These are phyloP conservation scores for Acyrthosiphon pisum DNA, from an alignment of 1,140 invertebrate genomes.

Conservation along the genomic window DNA sequence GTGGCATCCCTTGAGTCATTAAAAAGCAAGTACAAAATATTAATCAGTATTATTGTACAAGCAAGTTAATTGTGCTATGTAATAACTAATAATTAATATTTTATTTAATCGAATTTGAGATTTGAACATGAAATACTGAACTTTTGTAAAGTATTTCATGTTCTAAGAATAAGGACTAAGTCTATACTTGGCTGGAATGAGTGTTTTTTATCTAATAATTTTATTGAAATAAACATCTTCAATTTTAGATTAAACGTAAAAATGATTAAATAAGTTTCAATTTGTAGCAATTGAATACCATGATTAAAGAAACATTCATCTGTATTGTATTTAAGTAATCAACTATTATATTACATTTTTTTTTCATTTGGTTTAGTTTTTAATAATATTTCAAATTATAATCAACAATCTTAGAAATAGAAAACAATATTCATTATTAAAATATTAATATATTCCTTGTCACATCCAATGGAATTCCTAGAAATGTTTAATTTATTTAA, in stretches of 20 bases:
- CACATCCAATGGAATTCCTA: too few species aligned
- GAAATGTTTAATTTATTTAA: too few species aligned
- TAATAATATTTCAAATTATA: slow-evolving; percentile 26
- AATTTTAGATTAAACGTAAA: background rate
- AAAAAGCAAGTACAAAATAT: background rate
- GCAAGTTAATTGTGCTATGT: background rate
- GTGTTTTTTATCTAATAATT: slow-evolving; percentile 11
- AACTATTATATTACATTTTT: background rate
- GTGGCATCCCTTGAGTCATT: background rate
- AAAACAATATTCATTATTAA: slow-evolving; percentile 5
- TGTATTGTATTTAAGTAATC: background rate
- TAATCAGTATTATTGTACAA: background rate
- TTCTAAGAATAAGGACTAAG: slow-evolving; percentile 43
- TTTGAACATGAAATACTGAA: background rate
- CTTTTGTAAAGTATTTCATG: background rate
- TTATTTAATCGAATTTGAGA: background rate
- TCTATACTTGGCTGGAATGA: background rate
- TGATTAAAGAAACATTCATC: slow-evolving; percentile 10
- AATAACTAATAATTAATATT: background rate
- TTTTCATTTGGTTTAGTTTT: slow-evolving; percentile 19
- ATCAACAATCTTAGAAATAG: background rate
- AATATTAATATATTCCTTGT: too few species aligned
- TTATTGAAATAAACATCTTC: background rate
- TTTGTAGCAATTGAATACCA: background rate
- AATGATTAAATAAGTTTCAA: background rate